phyloP scores from a whole-genome alignment of 2,888 invertebrate genomes.

The Pasiphila rectangulata region DNA sequence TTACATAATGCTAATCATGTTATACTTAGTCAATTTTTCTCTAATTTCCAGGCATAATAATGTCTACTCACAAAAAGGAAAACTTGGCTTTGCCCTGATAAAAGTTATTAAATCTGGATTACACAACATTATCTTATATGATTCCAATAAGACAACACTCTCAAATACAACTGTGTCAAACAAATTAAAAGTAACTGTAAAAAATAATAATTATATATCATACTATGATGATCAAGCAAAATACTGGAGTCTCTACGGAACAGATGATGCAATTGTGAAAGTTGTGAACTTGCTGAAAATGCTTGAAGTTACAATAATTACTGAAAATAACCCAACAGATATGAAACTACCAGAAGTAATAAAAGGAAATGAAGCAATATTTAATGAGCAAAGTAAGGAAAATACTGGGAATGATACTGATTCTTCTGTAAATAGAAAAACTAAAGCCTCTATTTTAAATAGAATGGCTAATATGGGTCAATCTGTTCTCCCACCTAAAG shows the following conservation, averaged over 20 bases:
- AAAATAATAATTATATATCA: conserved; percentile 55
- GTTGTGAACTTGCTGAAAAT: conserved; percentile 48
- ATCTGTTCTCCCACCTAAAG: conserved; percentile 58
- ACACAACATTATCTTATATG: conserved; percentile 62
- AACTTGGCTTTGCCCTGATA: conserved; percentile 66
- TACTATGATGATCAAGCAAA: conserved; percentile 61
- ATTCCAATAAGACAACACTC: conserved; percentile 60
- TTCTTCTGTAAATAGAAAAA: conserved; percentile 55
- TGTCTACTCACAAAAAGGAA: conserved; percentile 57
- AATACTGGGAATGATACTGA: conserved; percentile 64
- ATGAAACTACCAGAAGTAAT: conserved; percentile 37
- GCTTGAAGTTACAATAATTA: conserved; percentile 45
- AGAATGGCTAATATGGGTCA: conserved; percentile 73
- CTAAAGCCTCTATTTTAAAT: conserved; percentile 63
- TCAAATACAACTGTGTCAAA: conserved; percentile 51
- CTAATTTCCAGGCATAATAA: conserved; percentile 50
- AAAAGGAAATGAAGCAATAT: conserved; percentile 18
- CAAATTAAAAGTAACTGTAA: conserved; percentile 52
- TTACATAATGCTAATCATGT: no score
- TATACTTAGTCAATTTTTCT: neutral
- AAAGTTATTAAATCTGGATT: conserved; percentile 49
- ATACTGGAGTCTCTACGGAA: conserved; percentile 65
- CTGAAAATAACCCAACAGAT: conserved; percentile 22
- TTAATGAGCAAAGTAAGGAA: conserved; percentile 25
- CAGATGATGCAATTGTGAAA: conserved; percentile 49